These are phyloP conservation scores for Synanthedon andrenaeformis DNA, from an alignment of 2,888 invertebrate species.

Conservation along the genomic window DNA sequence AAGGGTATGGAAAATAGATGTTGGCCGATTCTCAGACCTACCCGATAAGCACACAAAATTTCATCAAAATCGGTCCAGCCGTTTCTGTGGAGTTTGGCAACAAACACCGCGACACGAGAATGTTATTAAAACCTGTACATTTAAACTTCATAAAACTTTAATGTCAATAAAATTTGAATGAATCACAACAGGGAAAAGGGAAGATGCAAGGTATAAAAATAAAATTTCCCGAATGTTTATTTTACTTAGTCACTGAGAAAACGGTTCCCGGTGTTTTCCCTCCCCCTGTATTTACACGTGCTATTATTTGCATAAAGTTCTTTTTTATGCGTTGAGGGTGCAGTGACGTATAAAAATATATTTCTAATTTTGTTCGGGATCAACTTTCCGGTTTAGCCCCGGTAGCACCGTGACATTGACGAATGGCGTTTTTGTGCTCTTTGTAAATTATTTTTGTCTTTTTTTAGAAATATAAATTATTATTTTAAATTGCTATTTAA, in stretches of 20 bases:
- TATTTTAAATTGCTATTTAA: neutral
- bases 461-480: neutral
- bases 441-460: conserved; percentile 11
- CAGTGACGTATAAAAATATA: conserved; percentile 60
- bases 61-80: too few species aligned
- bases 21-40: too few species aligned
- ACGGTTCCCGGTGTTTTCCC: conserved; percentile 25
- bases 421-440: conserved; percentile 50
- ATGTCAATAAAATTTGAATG: too few species aligned
- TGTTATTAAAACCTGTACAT: too few species aligned
- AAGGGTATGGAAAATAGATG: too few species aligned
- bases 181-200: conserved; percentile 2
- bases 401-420: conserved; percentile 48
- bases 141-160: too few species aligned
- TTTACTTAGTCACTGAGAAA: conserved; percentile 8
- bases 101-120: too few species aligned
- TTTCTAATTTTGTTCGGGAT: conserved; percentile 62
- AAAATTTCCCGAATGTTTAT: conserved; percentile 9
- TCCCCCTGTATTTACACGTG: conserved; percentile 61
- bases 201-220: conserved; percentile 4
- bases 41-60: too few species aligned
- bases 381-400: conserved; percentile 50
- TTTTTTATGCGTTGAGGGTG: conserved; percentile 45
- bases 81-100: too few species aligned
- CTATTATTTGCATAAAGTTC: conserved; percentile 67